A percentile compares a stretch with the other conserved stretches of the same genome.
phyloP scores from a whole-genome alignment of 92 coral and sea anemone species.

The Chrysogorgia sp. region DNA sequence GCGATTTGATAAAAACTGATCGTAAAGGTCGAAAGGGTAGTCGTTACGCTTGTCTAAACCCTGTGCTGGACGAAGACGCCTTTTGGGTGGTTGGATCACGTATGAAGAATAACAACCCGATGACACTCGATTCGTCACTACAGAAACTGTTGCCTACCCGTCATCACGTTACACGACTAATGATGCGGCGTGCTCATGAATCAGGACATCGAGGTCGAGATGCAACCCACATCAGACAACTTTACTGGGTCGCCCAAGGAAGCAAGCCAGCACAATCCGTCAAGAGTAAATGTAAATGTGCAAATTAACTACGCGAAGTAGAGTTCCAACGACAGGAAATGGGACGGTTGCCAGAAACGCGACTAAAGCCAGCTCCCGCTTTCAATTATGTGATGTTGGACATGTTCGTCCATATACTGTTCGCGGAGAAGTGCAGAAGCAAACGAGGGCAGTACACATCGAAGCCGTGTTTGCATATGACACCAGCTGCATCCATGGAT shows the following conservation, averaged over 20 bases:
- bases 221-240: conserved; percentile 48
- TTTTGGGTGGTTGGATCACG: conserved; percentile 60
- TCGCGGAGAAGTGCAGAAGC: conserved; percentile 66
- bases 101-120: conserved; percentile 58
- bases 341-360: too few species aligned
- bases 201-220: conserved; percentile 55
- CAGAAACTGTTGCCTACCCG: conserved; percentile 63
- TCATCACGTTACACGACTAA: conserved; percentile 61
- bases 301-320: conserved; percentile 61
- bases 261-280: conserved; percentile 60
- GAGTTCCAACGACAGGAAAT: conserved; percentile 59
- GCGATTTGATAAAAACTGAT: too few species aligned
- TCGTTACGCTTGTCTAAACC: conserved; percentile 61
- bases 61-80: conserved; percentile 57
- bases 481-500: conserved; percentile 67
- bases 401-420: conserved; percentile 70
- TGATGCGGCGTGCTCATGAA: conserved; percentile 63
- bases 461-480: too few species aligned
- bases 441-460: conserved; percentile 71
- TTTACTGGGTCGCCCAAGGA: conserved; percentile 68
- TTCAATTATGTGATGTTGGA: conserved; percentile 66
- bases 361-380: too few species aligned
- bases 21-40: too few species aligned
- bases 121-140: conserved; percentile 62
- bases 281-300: conserved; percentile 59